Percentiles rank a stretch among this genome's conserved stretches.
Conservation (phyloP, 2,888 invertebrate species). For the Apamea monoglypha region DNA sequence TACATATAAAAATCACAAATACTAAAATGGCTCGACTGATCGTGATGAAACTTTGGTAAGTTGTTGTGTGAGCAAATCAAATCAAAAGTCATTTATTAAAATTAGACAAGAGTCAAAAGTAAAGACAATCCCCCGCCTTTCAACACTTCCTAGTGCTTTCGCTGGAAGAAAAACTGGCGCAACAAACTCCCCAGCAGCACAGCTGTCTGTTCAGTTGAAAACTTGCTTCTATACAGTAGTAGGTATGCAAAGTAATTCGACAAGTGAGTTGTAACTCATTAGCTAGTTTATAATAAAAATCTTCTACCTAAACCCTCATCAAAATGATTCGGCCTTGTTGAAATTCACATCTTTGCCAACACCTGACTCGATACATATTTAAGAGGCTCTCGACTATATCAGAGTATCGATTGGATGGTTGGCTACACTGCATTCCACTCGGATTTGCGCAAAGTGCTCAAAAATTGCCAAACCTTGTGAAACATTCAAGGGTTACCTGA, state of each 20-base stretch:
- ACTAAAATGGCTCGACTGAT: too few species aligned
- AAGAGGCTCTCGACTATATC: conserved; percentile 58
- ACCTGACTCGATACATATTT: conserved; percentile 60
- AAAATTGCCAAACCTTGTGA: conserved; percentile 50
- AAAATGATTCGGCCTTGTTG: conserved; percentile 29
- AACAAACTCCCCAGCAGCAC: too few species aligned
- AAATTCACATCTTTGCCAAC: conserved; percentile 46
- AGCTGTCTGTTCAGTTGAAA: too few species aligned
- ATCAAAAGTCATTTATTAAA: background rate
- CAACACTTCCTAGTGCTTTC: too few species aligned
- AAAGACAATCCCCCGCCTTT: background rate
- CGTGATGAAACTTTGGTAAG: background rate
- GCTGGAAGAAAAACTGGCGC: too few species aligned
- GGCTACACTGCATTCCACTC: conserved; percentile 55
- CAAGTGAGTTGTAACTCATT: background rate
- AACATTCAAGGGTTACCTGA: conserved; percentile 45
- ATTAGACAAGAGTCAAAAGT: background rate
- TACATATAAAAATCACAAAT: too few species aligned
- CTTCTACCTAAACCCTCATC: background rate
- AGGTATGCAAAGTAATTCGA: too few species aligned
- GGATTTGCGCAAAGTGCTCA: conserved; percentile 54
- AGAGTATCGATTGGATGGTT: conserved; percentile 54
- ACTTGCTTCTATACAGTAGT: too few species aligned
- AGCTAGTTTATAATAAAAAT: background rate
- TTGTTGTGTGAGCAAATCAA: background rate